These are phyloP conservation scores for Hydraecia micacea DNA, from an alignment of 2,888 invertebrate species.

Conservation along the genomic window DNA sequence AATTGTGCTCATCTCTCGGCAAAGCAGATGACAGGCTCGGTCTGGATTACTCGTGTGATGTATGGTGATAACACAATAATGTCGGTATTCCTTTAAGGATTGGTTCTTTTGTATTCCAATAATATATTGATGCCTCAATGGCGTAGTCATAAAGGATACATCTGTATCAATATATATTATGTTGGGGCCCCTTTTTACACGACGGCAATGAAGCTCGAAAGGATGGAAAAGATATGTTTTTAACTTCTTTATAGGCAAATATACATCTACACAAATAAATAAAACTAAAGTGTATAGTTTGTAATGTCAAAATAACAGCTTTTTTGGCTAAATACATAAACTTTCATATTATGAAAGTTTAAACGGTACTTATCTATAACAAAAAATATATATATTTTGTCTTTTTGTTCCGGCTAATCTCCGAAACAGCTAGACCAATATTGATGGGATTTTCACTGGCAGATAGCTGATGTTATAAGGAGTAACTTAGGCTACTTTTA, in stretches of 20 bases:
- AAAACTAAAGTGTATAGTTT: neutral
- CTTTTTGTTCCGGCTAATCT: neutral
- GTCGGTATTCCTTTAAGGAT: conserved; percentile 2
- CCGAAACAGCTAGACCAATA: neutral
- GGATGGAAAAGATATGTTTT: neutral
- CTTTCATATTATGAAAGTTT: neutral
- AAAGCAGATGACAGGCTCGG: conserved; percentile 34
- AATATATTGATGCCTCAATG: neutral
- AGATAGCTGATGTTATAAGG: neutral
- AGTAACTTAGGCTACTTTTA: neutral
- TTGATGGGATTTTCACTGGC: neutral
- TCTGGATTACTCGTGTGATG: conserved; percentile 38
- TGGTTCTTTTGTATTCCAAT: conserved; percentile 6
- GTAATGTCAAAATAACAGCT: neutral
- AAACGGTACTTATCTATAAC: neutral
- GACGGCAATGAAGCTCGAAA: neutral
- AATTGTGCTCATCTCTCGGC: conserved; percentile 38
- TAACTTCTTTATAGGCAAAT: neutral
- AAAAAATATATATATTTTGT: neutral
- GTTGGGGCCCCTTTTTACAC: neutral
- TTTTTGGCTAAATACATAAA: neutral
- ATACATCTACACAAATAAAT: neutral
- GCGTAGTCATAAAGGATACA: neutral
- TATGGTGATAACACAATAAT: conserved; percentile 44
- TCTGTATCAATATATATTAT: neutral